A percentile compares a stretch with the other conserved stretches of the same genome.
phyloP scores from a whole-genome alignment of 2,797 vertebrate genomes.

The Sciurus vulgaris region DNA sequence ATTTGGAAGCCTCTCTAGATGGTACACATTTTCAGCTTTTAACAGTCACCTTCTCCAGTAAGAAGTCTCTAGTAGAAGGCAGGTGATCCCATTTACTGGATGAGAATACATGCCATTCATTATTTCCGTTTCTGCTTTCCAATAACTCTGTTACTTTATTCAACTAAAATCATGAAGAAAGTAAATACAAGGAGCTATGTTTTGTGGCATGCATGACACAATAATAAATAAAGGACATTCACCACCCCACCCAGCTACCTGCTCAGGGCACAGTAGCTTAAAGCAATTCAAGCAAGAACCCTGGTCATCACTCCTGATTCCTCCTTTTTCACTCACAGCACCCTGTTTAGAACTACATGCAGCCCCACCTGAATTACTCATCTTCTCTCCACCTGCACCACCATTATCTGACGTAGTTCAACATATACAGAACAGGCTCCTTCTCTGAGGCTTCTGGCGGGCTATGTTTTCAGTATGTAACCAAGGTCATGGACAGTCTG shows the following conservation, averaged over 20 bases:
- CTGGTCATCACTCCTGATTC: neutral
- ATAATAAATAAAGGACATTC: neutral
- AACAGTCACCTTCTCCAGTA: neutral
- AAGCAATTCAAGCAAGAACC: neutral
- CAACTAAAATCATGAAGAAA: conserved; percentile 10
- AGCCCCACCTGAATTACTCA: neutral
- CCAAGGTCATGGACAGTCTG: too few species aligned
- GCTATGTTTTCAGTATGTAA: too few species aligned
- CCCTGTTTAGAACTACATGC: neutral
- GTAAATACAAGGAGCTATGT: neutral
- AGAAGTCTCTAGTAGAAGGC: neutral
- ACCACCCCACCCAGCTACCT: neutral
- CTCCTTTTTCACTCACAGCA: neutral
- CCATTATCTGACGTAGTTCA: neutral
- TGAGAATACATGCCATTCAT: neutral
- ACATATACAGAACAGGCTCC: too few species aligned
- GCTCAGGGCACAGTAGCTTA: neutral
- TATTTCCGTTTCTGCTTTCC: neutral
- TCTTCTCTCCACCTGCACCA: neutral
- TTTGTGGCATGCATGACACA: neutral
- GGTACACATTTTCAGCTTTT: neutral
- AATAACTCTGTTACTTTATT: neutral
- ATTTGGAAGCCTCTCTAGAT: neutral
- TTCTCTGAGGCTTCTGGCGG: too few species aligned
- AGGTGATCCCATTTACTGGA: neutral